Evolutionary conservation across 2,797 vertebrate genomes (phyloP).

Genomic region (Neostethus bicornis): DNA sequence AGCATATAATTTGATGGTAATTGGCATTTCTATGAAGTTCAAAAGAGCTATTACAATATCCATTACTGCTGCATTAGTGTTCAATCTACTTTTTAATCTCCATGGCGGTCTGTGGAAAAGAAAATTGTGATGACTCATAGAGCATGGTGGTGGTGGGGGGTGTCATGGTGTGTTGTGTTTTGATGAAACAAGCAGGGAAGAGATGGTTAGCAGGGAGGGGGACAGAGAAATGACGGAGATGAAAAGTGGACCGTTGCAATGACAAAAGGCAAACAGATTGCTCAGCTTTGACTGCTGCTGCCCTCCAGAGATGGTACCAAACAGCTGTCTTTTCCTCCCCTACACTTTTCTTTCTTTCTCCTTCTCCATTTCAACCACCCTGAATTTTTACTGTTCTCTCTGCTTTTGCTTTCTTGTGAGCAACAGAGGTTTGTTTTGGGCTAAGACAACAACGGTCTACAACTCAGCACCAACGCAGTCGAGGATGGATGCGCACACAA

Average conservation of each 20-base stretch:
- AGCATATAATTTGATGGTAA: too few species aligned
- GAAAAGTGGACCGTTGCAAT: constrained; percentile 56
- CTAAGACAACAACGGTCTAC: constrained; percentile 47
- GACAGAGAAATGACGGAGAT: constrained; percentile 34
- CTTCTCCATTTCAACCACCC: constrained; percentile 19
- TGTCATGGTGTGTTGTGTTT: background rate
- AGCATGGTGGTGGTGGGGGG: background rate
- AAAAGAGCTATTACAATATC: background rate
- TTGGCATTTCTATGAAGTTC: background rate
- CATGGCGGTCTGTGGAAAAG: background rate
- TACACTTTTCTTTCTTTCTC: constrained; percentile 11
- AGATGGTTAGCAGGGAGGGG: too few species aligned
- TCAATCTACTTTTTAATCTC: background rate
- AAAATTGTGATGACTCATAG: background rate
- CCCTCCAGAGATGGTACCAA: constrained; percentile 66
- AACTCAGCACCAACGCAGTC: constrained; percentile 51
- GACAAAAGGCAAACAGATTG: constrained; percentile 65
- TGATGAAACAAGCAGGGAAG: constrained; percentile 6
- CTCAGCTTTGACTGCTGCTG: constrained; percentile 57
- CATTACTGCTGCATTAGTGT: background rate
- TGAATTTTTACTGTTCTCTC: constrained; percentile 12
- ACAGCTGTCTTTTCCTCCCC: constrained; percentile 67
- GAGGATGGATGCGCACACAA: constrained; percentile 18
- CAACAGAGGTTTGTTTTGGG: constrained; percentile 54
- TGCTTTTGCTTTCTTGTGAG: constrained; percentile 20